Conservation (phyloP, 2,888 invertebrate genomes). For the Troglohyphantes excavatus region DNA sequence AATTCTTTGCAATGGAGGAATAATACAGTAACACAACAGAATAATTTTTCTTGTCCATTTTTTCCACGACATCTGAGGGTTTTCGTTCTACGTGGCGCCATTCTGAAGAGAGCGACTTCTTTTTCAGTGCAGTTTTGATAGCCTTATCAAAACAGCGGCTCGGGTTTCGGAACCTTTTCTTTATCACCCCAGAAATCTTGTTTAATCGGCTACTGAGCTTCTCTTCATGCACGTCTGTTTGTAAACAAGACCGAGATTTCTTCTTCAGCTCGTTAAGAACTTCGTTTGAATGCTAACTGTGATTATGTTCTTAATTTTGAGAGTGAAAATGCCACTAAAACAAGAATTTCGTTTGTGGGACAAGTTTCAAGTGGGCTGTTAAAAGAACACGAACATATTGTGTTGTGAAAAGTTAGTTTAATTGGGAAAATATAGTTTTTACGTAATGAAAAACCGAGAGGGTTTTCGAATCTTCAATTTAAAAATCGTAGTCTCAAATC, state of each 20-base stretch:
- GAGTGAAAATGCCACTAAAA: no score
- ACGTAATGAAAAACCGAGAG: no score
- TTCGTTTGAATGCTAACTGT: no score
- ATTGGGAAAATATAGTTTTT: no score
- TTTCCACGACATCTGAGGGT: constrained; percentile 26
- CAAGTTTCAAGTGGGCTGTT: no score
- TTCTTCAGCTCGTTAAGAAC: neutral
- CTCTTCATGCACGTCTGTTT: constrained; percentile 7
- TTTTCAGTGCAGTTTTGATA: constrained; percentile 45
- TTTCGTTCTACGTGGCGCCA: constrained; percentile 51
- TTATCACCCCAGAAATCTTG: constrained; percentile 25
- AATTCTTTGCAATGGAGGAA: neutral
- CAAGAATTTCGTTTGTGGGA: no score
- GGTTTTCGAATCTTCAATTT: no score
- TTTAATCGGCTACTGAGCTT: constrained; percentile 35
- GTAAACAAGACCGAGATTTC: constrained; percentile 8
- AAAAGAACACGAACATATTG: no score
- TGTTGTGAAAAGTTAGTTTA: no score
- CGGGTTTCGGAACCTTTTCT: constrained; percentile 11
- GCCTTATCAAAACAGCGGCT: constrained; percentile 52
- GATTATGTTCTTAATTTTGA: no score
- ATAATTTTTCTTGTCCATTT: constrained; percentile 3
- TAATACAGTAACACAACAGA: constrained; percentile 31
- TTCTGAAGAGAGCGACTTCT: constrained; percentile 49
- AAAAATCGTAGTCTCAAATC: no score